A percentile compares a stretch with the other conserved stretches of the same genome.
Conservation (phyloP, 2,113 vertebrate genomes). For the Misgurnus anguillicaudatus region DNA sequence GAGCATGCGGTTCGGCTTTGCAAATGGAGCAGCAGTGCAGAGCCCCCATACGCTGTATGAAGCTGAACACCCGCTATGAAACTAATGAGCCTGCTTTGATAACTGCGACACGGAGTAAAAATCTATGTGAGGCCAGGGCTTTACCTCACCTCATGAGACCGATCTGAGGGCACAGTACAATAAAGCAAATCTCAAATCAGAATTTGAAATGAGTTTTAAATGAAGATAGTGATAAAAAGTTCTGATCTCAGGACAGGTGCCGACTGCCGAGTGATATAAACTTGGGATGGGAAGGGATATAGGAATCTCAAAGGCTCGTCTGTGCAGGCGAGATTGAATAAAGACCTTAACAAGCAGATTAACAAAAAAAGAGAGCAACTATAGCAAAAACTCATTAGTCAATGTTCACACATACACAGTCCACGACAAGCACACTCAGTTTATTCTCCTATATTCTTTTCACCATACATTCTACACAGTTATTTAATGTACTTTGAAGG, state of each 20-base stretch:
- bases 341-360: slow-evolving; percentile 37
- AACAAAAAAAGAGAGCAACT: slow-evolving; percentile 1
- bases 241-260: slow-evolving; percentile 1
- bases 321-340: slow-evolving; percentile 10
- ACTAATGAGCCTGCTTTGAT: slow-evolving; percentile 36
- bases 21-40: slow-evolving; percentile 9
- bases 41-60: not conserved
- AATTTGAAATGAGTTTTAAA: not conserved
- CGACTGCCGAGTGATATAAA: too few species aligned
- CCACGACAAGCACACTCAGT: too few species aligned
- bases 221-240: not conserved
- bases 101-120: not conserved
- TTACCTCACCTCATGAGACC: slow-evolving; percentile 8
- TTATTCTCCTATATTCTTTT: too few species aligned
- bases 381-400: slow-evolving; percentile 47
- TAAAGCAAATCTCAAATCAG: not conserved
- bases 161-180: not conserved
- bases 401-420: not conserved
- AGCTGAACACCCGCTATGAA: slow-evolving; percentile 12
- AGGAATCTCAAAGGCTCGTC: slow-evolving; percentile 16
- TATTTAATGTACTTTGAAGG: too few species aligned
- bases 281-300: not conserved
- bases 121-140: not conserved
- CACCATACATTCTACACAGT: too few species aligned
- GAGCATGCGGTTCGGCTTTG: not conserved